Base-by-base conservation (phyloP, 2,797 vertebrate species). In the Euphonia xanthogaster region DNA sequence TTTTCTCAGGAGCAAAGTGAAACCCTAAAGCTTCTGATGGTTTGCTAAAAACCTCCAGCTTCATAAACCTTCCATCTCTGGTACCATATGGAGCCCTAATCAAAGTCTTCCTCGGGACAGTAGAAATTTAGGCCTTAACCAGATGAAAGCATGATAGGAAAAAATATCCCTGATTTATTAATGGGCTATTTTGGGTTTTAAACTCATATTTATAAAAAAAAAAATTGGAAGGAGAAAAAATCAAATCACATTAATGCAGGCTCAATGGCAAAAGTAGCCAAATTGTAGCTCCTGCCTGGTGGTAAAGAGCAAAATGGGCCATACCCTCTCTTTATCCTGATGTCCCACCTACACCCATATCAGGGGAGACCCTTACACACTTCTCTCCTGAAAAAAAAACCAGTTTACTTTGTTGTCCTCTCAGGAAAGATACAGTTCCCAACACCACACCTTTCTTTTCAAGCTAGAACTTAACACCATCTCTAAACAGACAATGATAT, bases 401-500 rank as follows among this genome's bases (percentile, higher is more conserved):
- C 2, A 58, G 2, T 68, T 60, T 45, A 24, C 19, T 60, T 91
- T 16, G 11, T 4, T 47, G 28, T 51, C 37, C 30, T 91, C 74
- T 74, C 18, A 6, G n/a, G 61, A 58, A 83, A 72, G 45, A 88
- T 6, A 35, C 33, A 25, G 39, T 53, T 73, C 30, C 31, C n/a
- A 73, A 42, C 51, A 68, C 17, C 44, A 63, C 63, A 75, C 48
- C 60, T 92, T 80, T 55, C 77, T 90, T 76, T 95, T 90, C 60
- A 67, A 73, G 40, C 63, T 60, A 94, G 74, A 95, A 92, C 50
- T 95, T 97, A 96, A 96, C 95, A 94, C 79, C 79, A 21, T 71
- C 76, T 70, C 90, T 94, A 95, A 95, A 86, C 79, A 94, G 95
- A 91, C 90, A 94, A 45, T 81, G 90, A 95, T 88, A 94, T 88